Evolutionary conservation across 2,888 invertebrate genomes (phyloP), one percentile per base, ranked within the genome.

Genomic region (Leptinotarsa juncta): DNA sequence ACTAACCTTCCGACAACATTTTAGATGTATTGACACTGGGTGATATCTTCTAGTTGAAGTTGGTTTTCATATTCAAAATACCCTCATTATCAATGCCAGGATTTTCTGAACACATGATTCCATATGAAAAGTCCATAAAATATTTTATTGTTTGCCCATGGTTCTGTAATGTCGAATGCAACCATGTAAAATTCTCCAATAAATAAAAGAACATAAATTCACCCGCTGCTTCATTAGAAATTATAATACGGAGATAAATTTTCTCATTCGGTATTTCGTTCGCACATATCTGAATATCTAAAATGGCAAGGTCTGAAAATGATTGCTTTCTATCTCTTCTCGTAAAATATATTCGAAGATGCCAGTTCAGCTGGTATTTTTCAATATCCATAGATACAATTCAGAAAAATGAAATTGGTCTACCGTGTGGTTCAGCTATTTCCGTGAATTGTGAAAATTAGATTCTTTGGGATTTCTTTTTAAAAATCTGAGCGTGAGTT

Each of bases 201-300:
- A 5, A 57, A 26, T 57, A 26, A 57, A 57, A 57, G 57, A 57
- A 23, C 57, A 23, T 15, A 57, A 57, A 57, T 57, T 23, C 57
- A 3, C 57, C 57, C 20, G 4, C 23, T 50, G 32, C 50, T 68
- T 23, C 68, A 53, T 68, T 68, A 68, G n/a, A 50, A 68, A 32
- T 68, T 68, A 68, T 51, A 48, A 50, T 51, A 15, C 53, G 68
- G 51, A 50, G 20, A 68, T 68, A 68, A 55, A 42, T 50, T 67
- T 23, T 49, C 4, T 42, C 23, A 23, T 57, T 57, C 26, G 14
- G 57, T 57, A 57, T 57, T 57, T 57, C 57, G 57, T 57, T 57
- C 57, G 23, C 57, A 57, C 57, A 20, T 57, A 57, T 57, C 20
- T 23, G 57, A 57, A 57, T 57, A 4, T 15, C 20, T 57, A 57